Evolutionary conservation across 2,797 vertebrate species (phyloP).

Genomic region (Salmo trutta): DNA sequence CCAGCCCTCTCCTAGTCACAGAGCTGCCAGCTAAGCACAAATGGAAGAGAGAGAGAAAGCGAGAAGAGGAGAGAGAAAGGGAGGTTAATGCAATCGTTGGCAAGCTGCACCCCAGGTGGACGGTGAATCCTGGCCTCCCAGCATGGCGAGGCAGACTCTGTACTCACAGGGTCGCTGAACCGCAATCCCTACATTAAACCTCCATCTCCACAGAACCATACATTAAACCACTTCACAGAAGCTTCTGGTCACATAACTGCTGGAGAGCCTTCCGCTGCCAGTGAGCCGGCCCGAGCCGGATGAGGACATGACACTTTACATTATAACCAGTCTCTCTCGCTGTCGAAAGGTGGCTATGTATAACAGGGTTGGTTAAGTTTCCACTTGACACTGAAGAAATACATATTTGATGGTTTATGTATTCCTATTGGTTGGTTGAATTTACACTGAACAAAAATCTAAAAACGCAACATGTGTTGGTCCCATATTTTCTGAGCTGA

Average conservation of each 20-base stretch:
- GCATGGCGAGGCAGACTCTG: background rate
- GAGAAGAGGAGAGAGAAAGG: too few relatives aligned
- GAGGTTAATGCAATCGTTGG: slow-evolving; percentile 2
- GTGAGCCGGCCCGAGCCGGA: too few relatives aligned
- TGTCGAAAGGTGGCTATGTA: too few relatives aligned
- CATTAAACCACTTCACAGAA: background rate
- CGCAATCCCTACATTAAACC: background rate
- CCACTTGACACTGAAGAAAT: too few relatives aligned
- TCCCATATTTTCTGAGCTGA: too few relatives aligned
- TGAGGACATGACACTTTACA: too few relatives aligned
- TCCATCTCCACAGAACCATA: background rate
- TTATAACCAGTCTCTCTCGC: too few relatives aligned
- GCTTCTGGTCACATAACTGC: background rate
- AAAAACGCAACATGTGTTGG: too few relatives aligned
- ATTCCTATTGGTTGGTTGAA: too few relatives aligned
- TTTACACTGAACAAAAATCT: too few relatives aligned
- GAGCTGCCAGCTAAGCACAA: background rate
- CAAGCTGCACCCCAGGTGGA: background rate
- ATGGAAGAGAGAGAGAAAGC: background rate
- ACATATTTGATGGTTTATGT: too few relatives aligned
- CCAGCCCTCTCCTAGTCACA: background rate
- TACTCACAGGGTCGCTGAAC: background rate
- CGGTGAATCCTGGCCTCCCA: background rate
- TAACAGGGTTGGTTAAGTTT: too few relatives aligned
- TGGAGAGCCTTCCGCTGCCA: background rate